phyloP scores from a whole-genome alignment of 2,888 invertebrate species.

The Pteria penguin region DNA sequence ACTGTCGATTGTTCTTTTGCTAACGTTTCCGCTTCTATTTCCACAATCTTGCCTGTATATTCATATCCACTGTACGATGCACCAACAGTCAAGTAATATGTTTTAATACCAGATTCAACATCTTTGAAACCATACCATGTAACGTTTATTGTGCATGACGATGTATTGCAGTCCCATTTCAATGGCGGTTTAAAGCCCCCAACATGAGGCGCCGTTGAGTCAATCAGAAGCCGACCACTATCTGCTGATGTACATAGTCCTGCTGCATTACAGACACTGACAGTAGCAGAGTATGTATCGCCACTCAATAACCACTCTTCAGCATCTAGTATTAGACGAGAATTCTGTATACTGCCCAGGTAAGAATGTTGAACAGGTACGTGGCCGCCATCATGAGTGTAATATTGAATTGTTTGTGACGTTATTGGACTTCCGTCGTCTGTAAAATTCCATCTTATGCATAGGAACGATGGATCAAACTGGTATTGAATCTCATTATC shows the following conservation, averaged over 20 bases:
- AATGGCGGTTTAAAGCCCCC: conserved; percentile 5
- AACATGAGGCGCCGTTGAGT: conserved; percentile 13
- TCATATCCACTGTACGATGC: conserved; percentile 15
- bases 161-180: conserved; percentile 11
- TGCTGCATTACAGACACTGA: conserved; percentile 19
- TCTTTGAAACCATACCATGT: conserved; percentile 54
- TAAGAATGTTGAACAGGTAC: not conserved
- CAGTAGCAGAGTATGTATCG: conserved; percentile 4
- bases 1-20: not conserved
- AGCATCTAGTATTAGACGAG: not conserved
- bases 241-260: not conserved
- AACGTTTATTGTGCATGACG: not conserved
- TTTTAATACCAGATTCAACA: conserved; percentile 40
- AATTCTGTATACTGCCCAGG: not conserved
- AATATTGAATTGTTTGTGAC: not conserved
- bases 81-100: conserved; percentile 41
- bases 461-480: not conserved
- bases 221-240: not conserved
- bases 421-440: conserved; percentile 8
- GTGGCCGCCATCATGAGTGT: conserved; percentile 12
- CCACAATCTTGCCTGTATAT: not conserved
- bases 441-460: not conserved
- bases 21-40: too few species aligned
- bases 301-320: not conserved
- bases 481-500: not conserved